These are phyloP conservation scores for Bombus sibiricus DNA, from an alignment of 1,140 invertebrate genomes.

Conservation along the genomic window DNA sequence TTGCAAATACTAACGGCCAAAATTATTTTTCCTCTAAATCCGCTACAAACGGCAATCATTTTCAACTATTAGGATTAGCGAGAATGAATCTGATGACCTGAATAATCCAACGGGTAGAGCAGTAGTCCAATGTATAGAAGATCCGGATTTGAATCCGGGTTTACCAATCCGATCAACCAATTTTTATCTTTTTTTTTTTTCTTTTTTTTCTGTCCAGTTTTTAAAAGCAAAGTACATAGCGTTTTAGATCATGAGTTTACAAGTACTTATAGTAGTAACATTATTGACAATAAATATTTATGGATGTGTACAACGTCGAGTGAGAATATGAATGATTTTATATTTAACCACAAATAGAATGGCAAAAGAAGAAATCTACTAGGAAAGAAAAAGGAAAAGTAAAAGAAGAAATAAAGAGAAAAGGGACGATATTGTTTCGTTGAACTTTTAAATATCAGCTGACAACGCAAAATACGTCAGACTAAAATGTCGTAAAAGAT, in stretches of 20 bases:
- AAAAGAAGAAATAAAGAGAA: neutral
- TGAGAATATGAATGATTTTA: too few species aligned
- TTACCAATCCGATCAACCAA: slow-evolving; percentile 10
- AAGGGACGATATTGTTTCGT: neutral
- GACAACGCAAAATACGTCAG: neutral
- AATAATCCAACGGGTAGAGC: neutral
- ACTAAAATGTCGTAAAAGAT: slow-evolving; percentile 17
- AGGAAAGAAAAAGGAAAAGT: neutral
- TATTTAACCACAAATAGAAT: too few species aligned
- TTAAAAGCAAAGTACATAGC: neutral
- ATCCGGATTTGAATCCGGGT: neutral
- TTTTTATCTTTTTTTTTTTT: neutral
- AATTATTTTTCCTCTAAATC: neutral
- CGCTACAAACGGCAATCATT: neutral
- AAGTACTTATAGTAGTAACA: too few species aligned
- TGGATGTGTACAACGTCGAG: too few species aligned
- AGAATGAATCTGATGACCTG: slow-evolving; percentile 3
- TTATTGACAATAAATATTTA: too few species aligned
- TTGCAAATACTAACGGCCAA: neutral
- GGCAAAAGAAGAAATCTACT: neutral
- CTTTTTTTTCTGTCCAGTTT: neutral
- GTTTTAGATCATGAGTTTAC: too few species aligned
- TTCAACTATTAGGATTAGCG: neutral
- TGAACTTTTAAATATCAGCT: neutral
- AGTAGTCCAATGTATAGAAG: neutral